phyloP scores from a whole-genome alignment of 2,113 vertebrate species.

The Sebastes fasciatus region DNA sequence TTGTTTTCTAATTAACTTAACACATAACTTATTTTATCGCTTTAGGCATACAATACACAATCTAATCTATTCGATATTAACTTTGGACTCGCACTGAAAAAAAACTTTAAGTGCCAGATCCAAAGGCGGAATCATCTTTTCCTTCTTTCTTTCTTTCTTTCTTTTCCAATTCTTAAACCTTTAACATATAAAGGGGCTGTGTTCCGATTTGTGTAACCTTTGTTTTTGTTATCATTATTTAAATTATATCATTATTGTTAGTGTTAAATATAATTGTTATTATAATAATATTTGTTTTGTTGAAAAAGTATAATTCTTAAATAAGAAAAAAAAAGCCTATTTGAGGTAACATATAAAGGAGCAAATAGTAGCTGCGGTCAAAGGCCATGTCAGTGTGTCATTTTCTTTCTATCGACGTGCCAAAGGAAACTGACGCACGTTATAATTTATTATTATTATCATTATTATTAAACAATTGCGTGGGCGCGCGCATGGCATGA shows the following conservation, averaged over 20 bases:
- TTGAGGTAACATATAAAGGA: not conserved
- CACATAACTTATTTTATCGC: too few relatives aligned
- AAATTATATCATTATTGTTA: not conserved
- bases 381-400: not conserved
- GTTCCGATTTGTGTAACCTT: not conserved
- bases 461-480: not conserved
- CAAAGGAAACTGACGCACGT: not conserved
- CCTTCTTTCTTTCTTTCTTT: not conserved
- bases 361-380: not conserved
- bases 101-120: not conserved
- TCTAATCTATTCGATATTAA: not conserved
- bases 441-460: constrained; percentile 13
- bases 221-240: not conserved
- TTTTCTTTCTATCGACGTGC: not conserved
- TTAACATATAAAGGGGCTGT: not conserved
- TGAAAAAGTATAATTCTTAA: not conserved
- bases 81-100: not conserved
- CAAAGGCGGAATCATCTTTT: not conserved
- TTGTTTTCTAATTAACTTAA: not conserved
- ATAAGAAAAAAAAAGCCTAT: not conserved
- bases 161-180: not conserved
- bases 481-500: not conserved
- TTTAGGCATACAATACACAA: not conserved
- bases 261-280: not conserved
- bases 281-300: not conserved